These are phyloP conservation scores for Morinoia aosen DNA, from an alignment of 2,888 invertebrate species.

Conservation along the genomic window DNA sequence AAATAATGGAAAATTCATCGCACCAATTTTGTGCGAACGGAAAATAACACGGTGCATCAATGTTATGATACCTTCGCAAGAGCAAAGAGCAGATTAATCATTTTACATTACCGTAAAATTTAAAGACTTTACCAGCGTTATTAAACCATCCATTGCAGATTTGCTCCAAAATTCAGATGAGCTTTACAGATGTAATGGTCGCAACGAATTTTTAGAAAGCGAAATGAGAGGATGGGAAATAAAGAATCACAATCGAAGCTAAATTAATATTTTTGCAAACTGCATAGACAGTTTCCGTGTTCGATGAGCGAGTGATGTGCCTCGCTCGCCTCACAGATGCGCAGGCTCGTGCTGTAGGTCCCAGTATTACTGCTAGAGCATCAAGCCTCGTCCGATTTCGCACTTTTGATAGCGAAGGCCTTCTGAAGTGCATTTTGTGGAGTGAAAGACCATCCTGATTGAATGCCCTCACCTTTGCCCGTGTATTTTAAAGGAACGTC, in stretches of 20 bases:
- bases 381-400: neutral
- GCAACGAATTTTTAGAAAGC: neutral
- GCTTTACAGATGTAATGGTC: neutral
- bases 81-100: too few relatives aligned
- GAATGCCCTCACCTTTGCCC: neutral
- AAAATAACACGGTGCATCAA: too few relatives aligned
- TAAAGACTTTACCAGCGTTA: too few relatives aligned
- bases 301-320: neutral
- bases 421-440: neutral
- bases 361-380: neutral
- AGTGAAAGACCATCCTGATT: neutral
- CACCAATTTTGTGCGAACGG: too few relatives aligned
- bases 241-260: neutral
- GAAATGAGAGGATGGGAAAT: neutral
- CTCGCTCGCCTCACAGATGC: neutral
- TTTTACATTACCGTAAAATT: too few relatives aligned
- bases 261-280: neutral
- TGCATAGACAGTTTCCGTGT: neutral
- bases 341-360: neutral
- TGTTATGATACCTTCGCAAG: too few relatives aligned
- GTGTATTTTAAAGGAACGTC: neutral
- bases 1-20: too few relatives aligned
- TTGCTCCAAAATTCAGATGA: neutral
- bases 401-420: neutral
- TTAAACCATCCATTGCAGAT: too few relatives aligned